Evolutionary conservation across 2,888 invertebrate species (phyloP), one percentile per base, ranked within the genome.

Genomic region (Drosophila meridiana): DNA sequence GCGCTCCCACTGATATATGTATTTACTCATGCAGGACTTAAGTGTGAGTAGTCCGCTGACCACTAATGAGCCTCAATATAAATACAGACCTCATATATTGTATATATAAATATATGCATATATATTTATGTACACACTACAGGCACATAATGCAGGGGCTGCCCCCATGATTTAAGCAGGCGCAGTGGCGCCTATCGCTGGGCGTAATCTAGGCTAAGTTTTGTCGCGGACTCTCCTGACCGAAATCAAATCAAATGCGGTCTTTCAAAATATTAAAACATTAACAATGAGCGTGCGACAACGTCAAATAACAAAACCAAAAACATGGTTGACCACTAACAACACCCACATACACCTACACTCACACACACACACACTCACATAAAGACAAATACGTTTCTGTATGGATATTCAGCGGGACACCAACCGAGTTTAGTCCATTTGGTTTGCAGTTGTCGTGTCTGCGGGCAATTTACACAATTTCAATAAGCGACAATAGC

Each of bases 401-500:
- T 20, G 38, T 28, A 28, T 42, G 20, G 69, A 42, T 52, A 64
- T 57, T 68, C 59, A 48, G 42, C 34, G 65, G 80, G 60, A 71
- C 65, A 62, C n/a, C 61, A 67, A 62, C 50, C 59, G 67, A 67
- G 65, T 61, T 53, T 59, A 59, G 69, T 55, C 61, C 69, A 47
- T 34, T 58, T 57, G 45, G 52, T 28, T 26, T 56, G 53, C 9
- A 36, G 62, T 8, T 86, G 68, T 69, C 87, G 87, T 87, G 87
- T 83, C 79, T 75, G 55, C 28, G 7, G 73, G 84, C 69, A 90
- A 87, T 87, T 87, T 90, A 81, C 80, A 82, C 78, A 82, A 90
- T 81, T 87, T 86, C 80, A 78, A 83, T 78, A 83, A 83, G 66
- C 72, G 73, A 73, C 73, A 66, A 73, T 32, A 26, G n/a, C 47